Base-by-base conservation (phyloP, 2,113 vertebrate genomes). In the Arothron firmamentum region DNA sequence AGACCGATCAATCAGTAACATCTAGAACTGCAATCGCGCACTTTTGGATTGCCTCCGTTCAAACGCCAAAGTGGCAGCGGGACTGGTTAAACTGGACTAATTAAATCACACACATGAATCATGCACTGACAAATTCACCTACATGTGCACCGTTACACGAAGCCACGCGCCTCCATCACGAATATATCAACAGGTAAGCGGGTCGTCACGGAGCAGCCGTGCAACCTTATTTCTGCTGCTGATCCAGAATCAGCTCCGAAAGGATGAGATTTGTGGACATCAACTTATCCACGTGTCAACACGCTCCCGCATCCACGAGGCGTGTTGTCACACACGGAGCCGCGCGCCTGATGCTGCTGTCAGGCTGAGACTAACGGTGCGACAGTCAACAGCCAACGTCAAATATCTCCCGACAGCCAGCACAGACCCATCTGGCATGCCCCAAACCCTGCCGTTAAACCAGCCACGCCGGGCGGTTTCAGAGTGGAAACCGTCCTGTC, bases 131-230 rank as follows among this genome's bases (percentile, higher is more conserved):
- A 38, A 10, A 38, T 12, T 2, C 34, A 12, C 34, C 41, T 43
- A 2, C 46, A 6, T 6, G 54, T 3, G 62, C 13, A 65, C 78
- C 70, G 66, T 74, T 73, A 64, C 38, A n/a, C 1, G 52, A 31
- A 13, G 70, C 59, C 31, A 48, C 31, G 62, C 9, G 59, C 18
- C 31, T 65, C 42, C 21, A 50, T 51, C 17, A 6, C 0, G 56
- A 69, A 11, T 11, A 10, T 41, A 73, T 80, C 80, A 87, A 87
- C 85, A 85, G 85, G 82, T 85, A 65, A 59, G 1, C 66, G 42
- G 45, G 63, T 42, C 13, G 19, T 21, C 11, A 50, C 9, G 5
- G 49, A 1, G 34, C 13, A 63, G 21, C 45, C 11, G 49, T 51
- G 54, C 59, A 50, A 19, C 57, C 62, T 59, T 16, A 31, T 60